A percentile compares a stretch with the other conserved stretches of the same genome.
These are phyloP conservation scores for Pomatostomus ruficeps DNA, from an alignment of 2,113 vertebrate species.

Conservation along the genomic window DNA sequence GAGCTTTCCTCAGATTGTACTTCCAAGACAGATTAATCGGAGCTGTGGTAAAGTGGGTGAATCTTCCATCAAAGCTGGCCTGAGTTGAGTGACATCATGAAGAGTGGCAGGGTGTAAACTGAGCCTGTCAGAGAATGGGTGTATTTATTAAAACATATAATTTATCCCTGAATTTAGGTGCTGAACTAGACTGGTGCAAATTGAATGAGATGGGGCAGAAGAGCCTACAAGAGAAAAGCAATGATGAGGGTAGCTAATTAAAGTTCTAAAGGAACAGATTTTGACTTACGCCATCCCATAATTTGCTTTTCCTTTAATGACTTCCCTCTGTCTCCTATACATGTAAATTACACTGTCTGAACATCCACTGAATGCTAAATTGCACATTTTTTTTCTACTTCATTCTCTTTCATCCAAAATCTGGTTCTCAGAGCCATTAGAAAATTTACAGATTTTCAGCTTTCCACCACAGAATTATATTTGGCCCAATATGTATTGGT, in stretches of 20 bases:
- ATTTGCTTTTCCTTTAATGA: slow-evolving; percentile 36
- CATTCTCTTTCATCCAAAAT: slow-evolving; percentile 4
- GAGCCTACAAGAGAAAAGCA: not conserved
- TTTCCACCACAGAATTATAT: not conserved
- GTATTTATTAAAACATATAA: not conserved
- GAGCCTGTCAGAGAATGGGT: not conserved
- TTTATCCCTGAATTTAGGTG: not conserved
- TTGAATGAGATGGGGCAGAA: not conserved
- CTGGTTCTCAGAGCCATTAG: not conserved
- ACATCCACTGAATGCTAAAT: not conserved
- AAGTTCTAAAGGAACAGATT: slow-evolving; percentile 14
- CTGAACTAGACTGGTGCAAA: not conserved
- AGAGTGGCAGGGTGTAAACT: not conserved
- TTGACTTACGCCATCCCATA: not conserved
- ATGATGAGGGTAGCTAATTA: not conserved
- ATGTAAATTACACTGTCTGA: slow-evolving; percentile 18
- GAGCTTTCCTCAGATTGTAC: not conserved
- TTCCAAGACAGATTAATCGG: not conserved
- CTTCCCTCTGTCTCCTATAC: not conserved
- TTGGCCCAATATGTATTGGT: not conserved
- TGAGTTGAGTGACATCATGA: not conserved
- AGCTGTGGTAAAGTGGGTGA: not conserved
- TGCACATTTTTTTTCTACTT: not conserved
- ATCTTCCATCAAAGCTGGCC: not conserved
- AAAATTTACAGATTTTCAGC: not conserved